Base-by-base conservation (phyloP, 2,797 vertebrate species). In the Leptatherina wallacei region DNA sequence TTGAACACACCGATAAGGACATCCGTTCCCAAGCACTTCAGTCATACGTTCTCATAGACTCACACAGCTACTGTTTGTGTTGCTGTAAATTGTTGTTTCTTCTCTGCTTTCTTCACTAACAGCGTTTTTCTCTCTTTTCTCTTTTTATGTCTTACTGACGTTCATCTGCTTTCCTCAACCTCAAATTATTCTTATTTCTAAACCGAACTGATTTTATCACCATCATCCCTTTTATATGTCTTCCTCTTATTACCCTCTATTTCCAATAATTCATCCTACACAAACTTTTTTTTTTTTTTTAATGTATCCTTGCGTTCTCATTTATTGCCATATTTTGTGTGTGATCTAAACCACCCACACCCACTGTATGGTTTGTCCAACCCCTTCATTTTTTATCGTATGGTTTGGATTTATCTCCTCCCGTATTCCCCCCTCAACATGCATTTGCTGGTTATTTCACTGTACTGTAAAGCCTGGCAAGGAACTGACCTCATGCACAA, bases 401-500 rank as follows among this genome's bases (percentile, higher is more conserved):
- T 87, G 70, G 57, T 81, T 82, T 78, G 47, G 10, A 16, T 61
- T 70, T 47, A 20, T 35, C 57, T 51, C 68, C 24, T 69, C 71
- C 65, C 59, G n/a, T n/a, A n/a, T n/a, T n/a, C n/a, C n/a, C n/a
- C 33, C 33, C 1, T 35, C 54, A 55, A 49, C 57, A 0, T 62
- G 58, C 29, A 18, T 22, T 56, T 61, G 49, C 88, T 61, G 55
- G 44, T 61, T 27, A 61, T 65, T 42, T 80, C 44, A 61, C 7
- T 75, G 60, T 62, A 29, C 95, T 33, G 13, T 4, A 67, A 80
- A 99, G 97, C 98, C 91, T 99, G 98, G 98, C 98, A 99, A 95
- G 98, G 97, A 93, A 99, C 98, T 93, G 98, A 99, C 95, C 96
- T 99, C 95, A 99, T 99, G 98, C 98, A 99, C 95, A 99, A 99